Evolutionary conservation across 2,113 vertebrate genomes (phyloP), one percentile per base, ranked within the genome.

Genomic region (Calonectris borealis): DNA sequence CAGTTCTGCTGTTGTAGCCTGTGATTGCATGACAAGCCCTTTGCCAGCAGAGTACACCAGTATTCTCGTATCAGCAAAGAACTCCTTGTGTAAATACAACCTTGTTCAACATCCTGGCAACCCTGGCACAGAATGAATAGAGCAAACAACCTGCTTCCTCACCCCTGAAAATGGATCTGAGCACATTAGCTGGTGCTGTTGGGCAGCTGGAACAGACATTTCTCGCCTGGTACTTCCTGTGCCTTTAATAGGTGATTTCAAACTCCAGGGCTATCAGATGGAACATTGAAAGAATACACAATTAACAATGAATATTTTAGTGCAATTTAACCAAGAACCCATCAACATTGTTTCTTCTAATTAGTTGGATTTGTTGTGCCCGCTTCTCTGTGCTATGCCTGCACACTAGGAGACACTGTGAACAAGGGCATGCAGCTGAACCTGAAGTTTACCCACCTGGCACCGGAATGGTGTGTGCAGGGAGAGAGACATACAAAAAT

Each of bases 71-170:
- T 91, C 77, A 90, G 65, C 60, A 88, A 95, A 94, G 91, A 96
- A 71, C 79, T 65, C 27, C 65, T 87, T 95, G 57, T 46, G 92
- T 61, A 94, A 95, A 95, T 76, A 97, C 17, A 89, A 83, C 70
- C 54, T 76, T 84, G 44, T 69, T 91, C 86, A 72, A 94, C 80
- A 93, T 91, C 91, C 97, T 96, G 90, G 90, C 77, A 94, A 86
- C 73, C 48, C 80, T 95, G 89, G 81, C 91, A 91, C 57, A 72
- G 73, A 82, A 82, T 87, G 70, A 95, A 86, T 79, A 95, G 80
- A 91, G 25, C 62, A 93, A 96, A 94, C 70, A 92, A 66, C 61
- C 66, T 93, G 86, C 86, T 94, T 96, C 78, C 81, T 96, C 83
- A 85, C 31, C 65, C 65, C 83, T 94, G 88, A 87, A 94, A 95